These are phyloP conservation scores for Gryllus longicercus DNA, from an alignment of 2,888 invertebrate genomes.

Conservation along the genomic window DNA sequence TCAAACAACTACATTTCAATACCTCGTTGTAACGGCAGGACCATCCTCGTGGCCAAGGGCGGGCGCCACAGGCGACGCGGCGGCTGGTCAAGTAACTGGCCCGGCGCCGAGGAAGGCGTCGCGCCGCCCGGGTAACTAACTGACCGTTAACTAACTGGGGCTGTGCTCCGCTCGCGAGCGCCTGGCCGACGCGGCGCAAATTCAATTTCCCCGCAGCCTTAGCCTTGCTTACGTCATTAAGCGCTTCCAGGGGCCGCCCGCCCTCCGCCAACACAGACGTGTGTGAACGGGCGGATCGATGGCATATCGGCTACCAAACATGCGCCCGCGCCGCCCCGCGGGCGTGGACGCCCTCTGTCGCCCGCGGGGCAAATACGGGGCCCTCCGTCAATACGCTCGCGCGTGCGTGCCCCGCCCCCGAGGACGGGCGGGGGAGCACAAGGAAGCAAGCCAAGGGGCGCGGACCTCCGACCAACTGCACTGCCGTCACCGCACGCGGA, in stretches of 20 bases:
- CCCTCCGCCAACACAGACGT: not conserved
- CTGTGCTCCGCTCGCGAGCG: too few relatives aligned
- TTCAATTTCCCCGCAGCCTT: not conserved
- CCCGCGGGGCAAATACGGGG: not conserved
- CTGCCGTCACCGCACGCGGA: too few relatives aligned
- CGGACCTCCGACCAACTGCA: too few relatives aligned
- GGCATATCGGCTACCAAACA: conserved; percentile 17
- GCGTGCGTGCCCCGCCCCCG: not conserved
- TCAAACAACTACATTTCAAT: too few relatives aligned
- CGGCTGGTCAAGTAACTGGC: not conserved
- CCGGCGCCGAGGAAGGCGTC: not conserved
- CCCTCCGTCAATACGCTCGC: not conserved
- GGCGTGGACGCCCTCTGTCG: not conserved
- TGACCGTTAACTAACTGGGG: not conserved
- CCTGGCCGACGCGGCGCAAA: not conserved
- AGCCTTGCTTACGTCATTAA: not conserved
- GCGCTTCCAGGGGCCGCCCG: not conserved
- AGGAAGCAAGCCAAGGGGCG: not conserved
- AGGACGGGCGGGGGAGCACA: not conserved
- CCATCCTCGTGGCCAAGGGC: too few relatives aligned
- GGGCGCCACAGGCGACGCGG: not conserved
- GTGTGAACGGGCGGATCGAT: conserved; percentile 4
- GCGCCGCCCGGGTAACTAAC: not conserved
- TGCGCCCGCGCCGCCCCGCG: not conserved
- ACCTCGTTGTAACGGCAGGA: too few relatives aligned